Base-by-base conservation (phyloP, 2,888 invertebrate species). In the Machimus atricapillus region DNA sequence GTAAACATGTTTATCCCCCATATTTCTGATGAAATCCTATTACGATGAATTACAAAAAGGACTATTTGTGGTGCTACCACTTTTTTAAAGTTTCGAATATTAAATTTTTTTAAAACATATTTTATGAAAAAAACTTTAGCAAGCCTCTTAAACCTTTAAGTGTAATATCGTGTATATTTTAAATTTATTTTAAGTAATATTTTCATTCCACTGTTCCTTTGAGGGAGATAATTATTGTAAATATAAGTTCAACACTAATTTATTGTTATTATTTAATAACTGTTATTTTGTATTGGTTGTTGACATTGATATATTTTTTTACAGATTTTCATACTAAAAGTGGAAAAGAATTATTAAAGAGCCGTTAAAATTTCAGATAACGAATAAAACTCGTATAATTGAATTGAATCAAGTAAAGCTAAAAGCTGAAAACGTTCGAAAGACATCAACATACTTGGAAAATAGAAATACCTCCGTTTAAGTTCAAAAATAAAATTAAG, bases 391-490 rank as follows among this genome's bases (percentile, higher is more conserved):
- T 56, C 14, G 19, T 31, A 81, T 12, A 81, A 81, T 56, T 56
- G 12, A 81, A 56, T 81, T 78, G 43, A 82, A 34, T 37, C 27
- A 76, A 76, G 14, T 76, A 9, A 27, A 40, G 27, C 40, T 76
- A 76, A 34, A 76, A 76, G n/a, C 19, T 76, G 14, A 76, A 76
- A 76, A 76, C 34, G 34, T 37, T 37, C 12, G 34, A 76, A 76
- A 37, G 16, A 34, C 37, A 82, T 58, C 58, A 82, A 56, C 37
- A 82, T 46, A 85, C 85, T 85, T 85, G 90, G 91, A 92, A 92
- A 92, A 92, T 92, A 93, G 90, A 92, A 92, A 93, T 93, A 92
- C 92, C 92, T 93, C 92, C 92, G 91, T 91, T 92, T 92, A 91
- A 93, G 92, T 93, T 92, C 92, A 93, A 92, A 92, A 89, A 83